phyloP scores from a whole-genome alignment of 1,140 invertebrate genomes.

The Helicoverpa zea region DNA sequence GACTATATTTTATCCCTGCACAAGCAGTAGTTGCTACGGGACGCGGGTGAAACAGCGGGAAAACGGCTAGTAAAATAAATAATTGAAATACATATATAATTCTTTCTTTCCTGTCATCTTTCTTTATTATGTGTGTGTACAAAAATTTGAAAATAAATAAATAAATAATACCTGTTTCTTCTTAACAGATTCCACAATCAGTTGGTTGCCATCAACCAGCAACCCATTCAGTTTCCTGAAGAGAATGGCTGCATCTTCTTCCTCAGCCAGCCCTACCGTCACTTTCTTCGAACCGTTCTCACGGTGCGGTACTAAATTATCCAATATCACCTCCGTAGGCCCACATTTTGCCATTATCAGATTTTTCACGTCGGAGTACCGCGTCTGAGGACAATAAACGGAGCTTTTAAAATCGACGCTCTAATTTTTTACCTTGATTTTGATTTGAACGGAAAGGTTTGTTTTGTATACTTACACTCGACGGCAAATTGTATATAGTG shows the following conservation, averaged over 20 bases:
- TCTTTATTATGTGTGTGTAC: no score
- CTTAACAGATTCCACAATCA: slow-evolving; percentile 68
- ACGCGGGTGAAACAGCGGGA: no score
- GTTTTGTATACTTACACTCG: slow-evolving; percentile 58
- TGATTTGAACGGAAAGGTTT: background rate
- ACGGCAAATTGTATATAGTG: slow-evolving; percentile 68
- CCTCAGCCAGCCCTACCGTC: slow-evolving; percentile 69
- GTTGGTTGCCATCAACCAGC: slow-evolving; percentile 52
- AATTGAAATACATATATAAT: no score
- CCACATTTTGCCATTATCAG: slow-evolving; percentile 66
- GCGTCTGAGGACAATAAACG: slow-evolving; percentile 51
- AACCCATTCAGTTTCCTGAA: slow-evolving; percentile 67
- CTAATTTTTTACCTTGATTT: background rate
- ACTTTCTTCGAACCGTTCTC: slow-evolving; percentile 59
- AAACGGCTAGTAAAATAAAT: no score
- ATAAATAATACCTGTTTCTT: slow-evolving; percentile 63
- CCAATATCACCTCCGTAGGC: slow-evolving; percentile 67
- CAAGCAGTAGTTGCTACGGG: no score
- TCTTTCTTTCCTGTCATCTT: no score
- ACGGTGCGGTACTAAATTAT: slow-evolving; percentile 60
- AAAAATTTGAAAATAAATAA: no score
- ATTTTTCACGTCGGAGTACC: slow-evolving; percentile 64
- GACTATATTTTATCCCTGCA: no score
- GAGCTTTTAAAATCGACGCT: background rate
- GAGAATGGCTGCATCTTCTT: slow-evolving; percentile 66